Base-by-base conservation (phyloP, 2,797 vertebrate species). In the Intellagama lesueurii region DNA sequence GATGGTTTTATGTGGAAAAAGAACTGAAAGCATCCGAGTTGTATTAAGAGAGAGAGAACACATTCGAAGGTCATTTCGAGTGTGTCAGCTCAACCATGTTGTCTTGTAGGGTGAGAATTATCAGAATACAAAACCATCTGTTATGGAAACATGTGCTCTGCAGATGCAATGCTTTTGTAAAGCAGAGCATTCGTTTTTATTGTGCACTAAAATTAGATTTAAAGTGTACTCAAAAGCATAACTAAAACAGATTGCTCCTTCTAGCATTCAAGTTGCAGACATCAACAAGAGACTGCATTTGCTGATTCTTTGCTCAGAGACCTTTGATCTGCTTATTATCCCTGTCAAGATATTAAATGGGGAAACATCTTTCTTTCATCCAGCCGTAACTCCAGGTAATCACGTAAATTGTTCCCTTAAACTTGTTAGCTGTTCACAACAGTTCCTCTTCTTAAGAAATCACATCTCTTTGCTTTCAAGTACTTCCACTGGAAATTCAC, bases 141-240 rank as follows among this genome's bases (percentile, higher is more conserved):
- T 88, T 92, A 90, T 80, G 86, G 64, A 93, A 88, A 94, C 80
- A 90, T 17, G 44, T 28, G 75, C 81, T 95, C 86, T 91, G 86
- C 92, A 95, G 91, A 93, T 93, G 90, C 35, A 91, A 40, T 11
- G 4, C 85, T 94, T 91, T 93, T 87, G 93, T 90, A 95, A 95
- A 92, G 86, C 83, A 88, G 85, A 90, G 52, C 75, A 90, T 91
- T 95, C 94, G 79, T 94, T 95, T 95, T 89, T 94, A 94, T 94
- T 94, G 85, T 94, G 64, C 44, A 85, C 91, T 96, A 95, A 95
- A 95, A 95, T 96, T 93, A 92, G 90, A 94, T 94, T 92, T 93
- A 92, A 95, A 94, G 87, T 92, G 75, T 93, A 86, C 89, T 93
- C 88, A 91, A 95, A 96, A 94, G 86, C 91, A 92, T 92, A 95